Evolutionary conservation across 2,888 invertebrate species (phyloP).

Genomic region (Abrostola triplasia): DNA sequence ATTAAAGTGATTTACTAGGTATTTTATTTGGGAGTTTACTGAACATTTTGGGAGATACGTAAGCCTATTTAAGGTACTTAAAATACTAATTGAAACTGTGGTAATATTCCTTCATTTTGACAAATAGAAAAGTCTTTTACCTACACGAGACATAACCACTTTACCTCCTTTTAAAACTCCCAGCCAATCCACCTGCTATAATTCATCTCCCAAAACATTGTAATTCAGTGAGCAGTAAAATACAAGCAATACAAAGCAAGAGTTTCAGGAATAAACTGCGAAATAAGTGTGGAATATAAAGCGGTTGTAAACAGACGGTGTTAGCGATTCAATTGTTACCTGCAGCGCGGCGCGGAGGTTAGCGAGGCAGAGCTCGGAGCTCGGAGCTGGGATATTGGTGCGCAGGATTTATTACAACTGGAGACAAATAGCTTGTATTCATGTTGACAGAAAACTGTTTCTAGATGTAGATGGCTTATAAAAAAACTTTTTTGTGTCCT

Average conservation of each 20-base stretch:
- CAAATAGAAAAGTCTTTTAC: too few species aligned
- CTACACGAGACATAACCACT: too few species aligned
- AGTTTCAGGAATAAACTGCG: slow-evolving; percentile 4
- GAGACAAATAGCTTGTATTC: too few species aligned
- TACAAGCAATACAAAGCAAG: slow-evolving; percentile 1
- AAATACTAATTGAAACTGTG: too few species aligned
- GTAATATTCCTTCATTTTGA: too few species aligned
- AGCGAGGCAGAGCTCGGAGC: not conserved
- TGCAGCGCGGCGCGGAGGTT: slow-evolving; percentile 19
- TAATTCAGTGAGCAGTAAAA: not conserved
- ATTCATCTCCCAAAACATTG: not conserved
- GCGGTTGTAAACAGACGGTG: slow-evolving; percentile 47
- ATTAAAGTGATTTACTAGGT: not conserved
- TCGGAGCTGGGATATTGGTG: not conserved
- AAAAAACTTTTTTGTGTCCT: not conserved
- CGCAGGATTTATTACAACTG: not conserved
- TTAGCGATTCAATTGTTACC: slow-evolving; percentile 53
- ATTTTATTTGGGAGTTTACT: too few species aligned
- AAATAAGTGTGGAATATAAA: slow-evolving; percentile 38
- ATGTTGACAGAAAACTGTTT: too few species aligned
- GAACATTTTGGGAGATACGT: too few species aligned
- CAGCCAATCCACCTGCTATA: not conserved
- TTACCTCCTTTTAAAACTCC: too few species aligned
- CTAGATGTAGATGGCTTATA: not conserved
- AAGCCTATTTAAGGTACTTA: too few species aligned